A percentile compares a stretch with the other conserved stretches of the same genome.
Conservation (phyloP, 2,888 invertebrate species). For the Hedya salicella region DNA sequence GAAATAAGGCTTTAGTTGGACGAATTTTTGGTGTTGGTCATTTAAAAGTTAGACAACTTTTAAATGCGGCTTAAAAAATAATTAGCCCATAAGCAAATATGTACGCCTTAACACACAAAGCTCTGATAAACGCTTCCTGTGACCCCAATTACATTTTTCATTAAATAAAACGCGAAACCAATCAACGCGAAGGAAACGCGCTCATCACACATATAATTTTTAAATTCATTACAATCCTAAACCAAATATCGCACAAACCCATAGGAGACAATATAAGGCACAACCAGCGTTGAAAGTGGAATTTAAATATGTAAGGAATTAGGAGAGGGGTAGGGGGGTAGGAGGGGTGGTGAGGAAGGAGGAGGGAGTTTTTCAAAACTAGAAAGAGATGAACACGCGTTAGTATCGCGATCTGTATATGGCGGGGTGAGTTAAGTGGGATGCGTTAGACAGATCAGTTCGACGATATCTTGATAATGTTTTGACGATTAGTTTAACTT, state of each 20-base stretch:
- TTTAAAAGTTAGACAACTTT: no score
- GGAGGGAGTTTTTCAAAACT: constrained; percentile 78
- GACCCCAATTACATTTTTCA: constrained; percentile 1
- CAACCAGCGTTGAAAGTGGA: constrained; percentile 78
- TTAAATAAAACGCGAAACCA: constrained; percentile 13
- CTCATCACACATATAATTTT: constrained; percentile 30
- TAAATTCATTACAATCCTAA: constrained; percentile 32
- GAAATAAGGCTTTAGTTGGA: no score
- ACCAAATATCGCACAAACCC: constrained; percentile 66
- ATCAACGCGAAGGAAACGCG: constrained; percentile 14
- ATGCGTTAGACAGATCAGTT: constrained; percentile 59
- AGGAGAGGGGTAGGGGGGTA: constrained; percentile 65
- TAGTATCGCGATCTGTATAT: constrained; percentile 81
- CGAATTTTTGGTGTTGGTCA: no score
- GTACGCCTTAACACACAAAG: not conserved
- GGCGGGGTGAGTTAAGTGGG: constrained; percentile 51
- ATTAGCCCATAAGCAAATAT: not conserved
- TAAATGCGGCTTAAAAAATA: no score
- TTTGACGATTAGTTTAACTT: no score
- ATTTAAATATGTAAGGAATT: constrained; percentile 86
- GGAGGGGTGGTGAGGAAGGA: constrained; percentile 45
- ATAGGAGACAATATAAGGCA: constrained; percentile 82
- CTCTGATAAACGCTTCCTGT: not conserved
- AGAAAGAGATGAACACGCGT: constrained; percentile 85
- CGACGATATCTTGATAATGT: constrained; percentile 54